Evolutionary conservation across 2,113 vertebrate species (phyloP).

Genomic region (Columba janthina): DNA sequence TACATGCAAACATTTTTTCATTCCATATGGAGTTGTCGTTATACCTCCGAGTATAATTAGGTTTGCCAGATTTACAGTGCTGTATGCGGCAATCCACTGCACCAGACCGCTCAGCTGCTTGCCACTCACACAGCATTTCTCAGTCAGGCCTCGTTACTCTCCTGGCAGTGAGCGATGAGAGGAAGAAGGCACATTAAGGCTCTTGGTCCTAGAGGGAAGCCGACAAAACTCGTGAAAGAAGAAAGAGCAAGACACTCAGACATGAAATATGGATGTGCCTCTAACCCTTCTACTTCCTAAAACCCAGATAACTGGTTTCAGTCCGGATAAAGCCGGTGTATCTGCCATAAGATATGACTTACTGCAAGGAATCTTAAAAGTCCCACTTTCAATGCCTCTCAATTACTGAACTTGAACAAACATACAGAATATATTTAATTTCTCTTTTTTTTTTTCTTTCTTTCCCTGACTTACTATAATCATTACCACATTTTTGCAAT

Average conservation of each 20-base stretch:
- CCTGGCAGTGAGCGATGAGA: neutral
- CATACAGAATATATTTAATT: neutral
- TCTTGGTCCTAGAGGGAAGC: neutral
- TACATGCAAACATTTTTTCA: slow-evolving; percentile 50
- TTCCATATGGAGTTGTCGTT: slow-evolving; percentile 57
- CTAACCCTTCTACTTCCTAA: neutral
- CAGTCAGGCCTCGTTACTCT: slow-evolving; percentile 39
- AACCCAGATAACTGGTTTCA: neutral
- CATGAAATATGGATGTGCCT: neutral
- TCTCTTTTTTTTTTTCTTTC: neutral
- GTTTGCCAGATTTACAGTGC: slow-evolving; percentile 40
- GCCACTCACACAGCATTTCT: slow-evolving; percentile 8
- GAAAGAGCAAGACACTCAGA: neutral
- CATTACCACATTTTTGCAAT: neutral
- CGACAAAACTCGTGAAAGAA: neutral
- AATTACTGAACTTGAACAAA: neutral
- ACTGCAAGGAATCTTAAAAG: neutral
- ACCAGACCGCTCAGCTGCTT: slow-evolving; percentile 37
- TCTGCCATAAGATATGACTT: neutral
- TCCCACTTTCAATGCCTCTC: neutral
- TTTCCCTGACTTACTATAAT: neutral
- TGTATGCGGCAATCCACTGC: neutral
- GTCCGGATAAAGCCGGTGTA: no score
- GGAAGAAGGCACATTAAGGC: neutral
- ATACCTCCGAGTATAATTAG: slow-evolving; percentile 11